Evolutionary conservation across 2,113 vertebrate genomes (phyloP).

Genomic region (Dermatemys mawii): DNA sequence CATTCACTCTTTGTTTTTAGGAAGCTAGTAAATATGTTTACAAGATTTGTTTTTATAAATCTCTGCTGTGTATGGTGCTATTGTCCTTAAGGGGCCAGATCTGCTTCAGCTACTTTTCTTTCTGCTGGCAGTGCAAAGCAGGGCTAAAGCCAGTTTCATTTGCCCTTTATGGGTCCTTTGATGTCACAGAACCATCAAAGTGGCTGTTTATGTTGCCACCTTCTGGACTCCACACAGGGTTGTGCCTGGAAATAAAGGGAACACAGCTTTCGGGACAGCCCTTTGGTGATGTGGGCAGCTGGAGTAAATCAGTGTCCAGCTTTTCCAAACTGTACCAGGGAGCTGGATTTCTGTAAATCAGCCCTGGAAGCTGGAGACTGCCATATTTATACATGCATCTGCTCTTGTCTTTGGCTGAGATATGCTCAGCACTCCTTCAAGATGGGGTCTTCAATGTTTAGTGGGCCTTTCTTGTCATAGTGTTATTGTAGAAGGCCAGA

Average conservation of each 20-base stretch:
- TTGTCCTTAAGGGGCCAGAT: neutral
- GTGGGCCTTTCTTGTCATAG: neutral
- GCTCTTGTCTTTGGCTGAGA: neutral
- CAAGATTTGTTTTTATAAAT: neutral
- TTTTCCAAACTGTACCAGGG: neutral
- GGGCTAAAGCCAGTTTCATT: too few species aligned
- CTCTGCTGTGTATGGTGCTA: too few species aligned
- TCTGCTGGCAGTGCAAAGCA: too few species aligned
- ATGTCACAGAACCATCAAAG: too few species aligned
- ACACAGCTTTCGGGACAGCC: too few species aligned
- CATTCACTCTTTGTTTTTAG: neutral
- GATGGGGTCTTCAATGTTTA: neutral
- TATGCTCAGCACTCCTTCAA: neutral
- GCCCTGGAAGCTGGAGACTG: neutral
- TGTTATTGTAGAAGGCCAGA: neutral
- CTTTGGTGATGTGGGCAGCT: neutral
- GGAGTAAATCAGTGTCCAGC: neutral
- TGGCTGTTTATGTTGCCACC: too few species aligned
- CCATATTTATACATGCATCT: neutral
- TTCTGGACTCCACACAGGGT: too few species aligned
- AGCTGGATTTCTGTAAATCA: neutral
- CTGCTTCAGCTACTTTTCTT: neutral
- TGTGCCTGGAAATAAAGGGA: too few species aligned
- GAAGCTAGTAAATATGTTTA: neutral
- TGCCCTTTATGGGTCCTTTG: too few species aligned